Base-by-base conservation (phyloP, 2,888 invertebrate genomes). In the Phytoseiulus persimilis region DNA sequence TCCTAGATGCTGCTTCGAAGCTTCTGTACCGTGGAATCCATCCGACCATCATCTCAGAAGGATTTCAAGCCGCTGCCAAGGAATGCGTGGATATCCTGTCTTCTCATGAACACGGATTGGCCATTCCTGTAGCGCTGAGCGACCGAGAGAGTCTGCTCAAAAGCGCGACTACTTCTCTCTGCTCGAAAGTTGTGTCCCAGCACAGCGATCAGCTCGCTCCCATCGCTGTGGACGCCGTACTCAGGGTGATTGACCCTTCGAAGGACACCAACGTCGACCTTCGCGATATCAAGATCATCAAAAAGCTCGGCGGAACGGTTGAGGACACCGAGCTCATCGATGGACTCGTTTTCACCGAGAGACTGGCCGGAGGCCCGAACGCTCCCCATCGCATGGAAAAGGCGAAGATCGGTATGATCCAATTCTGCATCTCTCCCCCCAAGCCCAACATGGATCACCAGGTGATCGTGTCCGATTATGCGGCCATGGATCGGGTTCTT, bases 381-480 rank as follows among this genome's bases (percentile, higher is more conserved):
- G 98, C 98, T 0, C 98, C 98, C 0, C 96, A 95, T 92, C 95
- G 96, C 91, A 94, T 99, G 90, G 99, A 99, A 93, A 99, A 99
- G 93, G 99, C 98, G 9, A 99, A 98, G 94, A 97, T 99, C 93
- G 99, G 96, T 90, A 95, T 99, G 31, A 99, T 99, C 91, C 99
- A 99, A 93, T 99, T 99, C 93, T 99, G 99, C 93, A 97, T 99
- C 93, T 99, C 99, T 28, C 97, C 99, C 90, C 99, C 99, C 11
- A 99, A 99, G 94, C 99, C 99, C 90, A 99, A 99, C 93, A 98
- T 98, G 97, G 97, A 98, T 92, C 97, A 97, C 93, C 97, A 96
- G 91, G 94, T 94, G 6, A 93, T 99, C 92, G 97, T 99, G 32
- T 97, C 98, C 0, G 99, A 99, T 93, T 99, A 99, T 93, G 95